Conservation (phyloP, 2,113 vertebrate species). For the Anser brachyrhynchus region DNA sequence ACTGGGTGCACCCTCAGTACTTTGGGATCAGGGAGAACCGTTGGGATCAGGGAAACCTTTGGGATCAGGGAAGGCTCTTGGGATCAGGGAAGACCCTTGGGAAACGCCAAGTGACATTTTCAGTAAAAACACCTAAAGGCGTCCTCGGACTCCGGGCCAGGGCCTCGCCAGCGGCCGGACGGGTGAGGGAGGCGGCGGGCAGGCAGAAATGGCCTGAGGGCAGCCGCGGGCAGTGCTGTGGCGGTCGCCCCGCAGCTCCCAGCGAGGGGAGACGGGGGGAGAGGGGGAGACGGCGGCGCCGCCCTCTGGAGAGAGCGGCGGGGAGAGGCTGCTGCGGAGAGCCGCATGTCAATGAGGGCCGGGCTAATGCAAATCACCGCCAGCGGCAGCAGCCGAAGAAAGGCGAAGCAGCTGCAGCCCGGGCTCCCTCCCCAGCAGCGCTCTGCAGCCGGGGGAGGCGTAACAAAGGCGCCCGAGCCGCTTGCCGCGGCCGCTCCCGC, state of each 20-base stretch:
- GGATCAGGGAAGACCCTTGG: no score
- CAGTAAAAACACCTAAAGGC: background rate
- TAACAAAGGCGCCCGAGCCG: slow-evolving; percentile 78
- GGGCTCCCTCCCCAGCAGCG: slow-evolving; percentile 62
- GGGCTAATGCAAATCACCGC: slow-evolving; percentile 77
- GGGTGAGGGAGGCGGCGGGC: background rate
- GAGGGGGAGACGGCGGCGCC: slow-evolving; percentile 37
- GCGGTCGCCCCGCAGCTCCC: background rate
- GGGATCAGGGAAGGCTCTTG: rapidly evolving
- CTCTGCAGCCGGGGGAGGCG: slow-evolving; percentile 67
- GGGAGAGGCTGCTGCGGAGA: slow-evolving; percentile 75
- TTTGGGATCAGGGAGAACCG: rapidly evolving
- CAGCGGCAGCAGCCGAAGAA: slow-evolving; percentile 69
- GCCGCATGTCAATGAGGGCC: slow-evolving; percentile 83
- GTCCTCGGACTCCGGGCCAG: background rate
- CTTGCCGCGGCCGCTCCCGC: slow-evolving; percentile 56
- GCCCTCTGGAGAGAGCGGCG: slow-evolving; percentile 67
- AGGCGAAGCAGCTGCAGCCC: slow-evolving; percentile 77
- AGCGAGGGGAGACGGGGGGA: background rate
- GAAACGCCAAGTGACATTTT: background rate
- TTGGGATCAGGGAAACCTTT: rapidly evolving
- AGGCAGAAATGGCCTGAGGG: no score
- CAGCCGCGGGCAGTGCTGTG: background rate
- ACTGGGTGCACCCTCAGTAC: background rate
- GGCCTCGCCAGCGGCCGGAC: no score